Evolutionary conservation across 2,113 vertebrate species (phyloP), one percentile per base, ranked within the genome.

Genomic region (Ammodytes dubius): DNA sequence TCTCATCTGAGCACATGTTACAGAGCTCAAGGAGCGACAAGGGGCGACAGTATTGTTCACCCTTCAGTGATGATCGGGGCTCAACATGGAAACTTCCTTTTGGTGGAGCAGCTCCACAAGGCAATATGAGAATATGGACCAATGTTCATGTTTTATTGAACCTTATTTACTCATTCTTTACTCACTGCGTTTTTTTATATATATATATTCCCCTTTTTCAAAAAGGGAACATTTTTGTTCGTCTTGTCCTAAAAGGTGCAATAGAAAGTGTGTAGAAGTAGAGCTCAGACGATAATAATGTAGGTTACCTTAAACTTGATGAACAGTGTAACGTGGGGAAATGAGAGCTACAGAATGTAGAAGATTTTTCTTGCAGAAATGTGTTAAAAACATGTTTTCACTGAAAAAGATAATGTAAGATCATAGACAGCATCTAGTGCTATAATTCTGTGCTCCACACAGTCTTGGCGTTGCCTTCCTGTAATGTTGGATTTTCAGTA

Each of bases 111-210:
- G 74, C 91, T 90, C 89, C 43, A 73, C 40, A 69, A 70, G 88
- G 89, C 91, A 90, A 93, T 91, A 91, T 81, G 72, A 90, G 83
- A 87, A 90, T 87, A 91, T 75, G 80, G 85, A 89, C 84, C 74
- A 72, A 81, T 86, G 88, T 92, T 92, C 91, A 93, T 80, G 84
- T 93, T 91, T 91, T 93, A 91, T 90, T 91, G 87, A 91, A 93
- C 89, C 89, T 91, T 84, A 89, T 87, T 87, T 79, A 88, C 76
- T 78, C 74, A 79, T 87, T 87, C 72, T 83, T 88, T 87, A 83
- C 50, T 83, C 72, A 73, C 56, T 76, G 37, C 74, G 86, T 91
- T 89, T 87, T 79, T 79, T 65, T n/a, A n/a, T n/a, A 71, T 50
- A 87, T 82, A 83, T 85, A 45, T 80, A 71, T 87, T 74, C 81